Evolutionary conservation across 2,888 invertebrate genomes (phyloP).

Genomic region (Campopleginae sp.): DNA sequence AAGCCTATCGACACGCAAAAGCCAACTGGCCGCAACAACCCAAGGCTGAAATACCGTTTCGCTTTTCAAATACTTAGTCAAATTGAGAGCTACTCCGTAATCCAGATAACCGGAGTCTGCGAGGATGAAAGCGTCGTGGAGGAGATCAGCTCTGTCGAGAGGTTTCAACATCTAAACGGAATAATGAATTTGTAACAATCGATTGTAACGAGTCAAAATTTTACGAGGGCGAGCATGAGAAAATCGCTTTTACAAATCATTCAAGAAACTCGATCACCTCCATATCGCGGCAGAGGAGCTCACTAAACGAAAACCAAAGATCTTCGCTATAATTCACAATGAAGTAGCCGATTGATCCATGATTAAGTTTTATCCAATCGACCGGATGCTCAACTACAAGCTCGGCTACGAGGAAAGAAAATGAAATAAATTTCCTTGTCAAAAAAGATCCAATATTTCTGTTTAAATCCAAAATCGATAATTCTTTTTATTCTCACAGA

Average conservation of each 20-base stretch:
- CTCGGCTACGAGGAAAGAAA: constrained; percentile 60
- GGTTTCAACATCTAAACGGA: constrained; percentile 62
- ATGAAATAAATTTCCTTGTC: background rate
- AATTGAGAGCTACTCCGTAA: constrained; percentile 62
- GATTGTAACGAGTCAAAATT: background rate
- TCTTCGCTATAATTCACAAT: constrained; percentile 73
- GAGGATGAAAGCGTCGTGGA: constrained; percentile 71
- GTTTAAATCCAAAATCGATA: no score
- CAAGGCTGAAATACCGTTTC: constrained; percentile 71
- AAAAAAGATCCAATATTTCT: background rate
- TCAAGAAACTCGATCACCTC: constrained; percentile 56
- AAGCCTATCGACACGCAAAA: constrained; percentile 67
- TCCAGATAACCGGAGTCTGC: constrained; percentile 65
- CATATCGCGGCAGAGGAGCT: constrained; percentile 62
- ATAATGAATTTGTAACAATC: background rate
- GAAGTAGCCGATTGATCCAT: constrained; percentile 72
- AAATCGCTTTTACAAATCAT: background rate
- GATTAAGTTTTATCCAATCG: constrained; percentile 73
- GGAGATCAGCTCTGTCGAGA: constrained; percentile 70
- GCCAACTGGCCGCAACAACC: constrained; percentile 70
- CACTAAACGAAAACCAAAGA: constrained; percentile 67
- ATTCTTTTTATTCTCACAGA: no score
- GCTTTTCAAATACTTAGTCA: constrained; percentile 69
- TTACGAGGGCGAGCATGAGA: background rate
- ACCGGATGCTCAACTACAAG: constrained; percentile 65